Conservation (phyloP, 2,797 vertebrate genomes). For the Myiotriccus ornatus region DNA sequence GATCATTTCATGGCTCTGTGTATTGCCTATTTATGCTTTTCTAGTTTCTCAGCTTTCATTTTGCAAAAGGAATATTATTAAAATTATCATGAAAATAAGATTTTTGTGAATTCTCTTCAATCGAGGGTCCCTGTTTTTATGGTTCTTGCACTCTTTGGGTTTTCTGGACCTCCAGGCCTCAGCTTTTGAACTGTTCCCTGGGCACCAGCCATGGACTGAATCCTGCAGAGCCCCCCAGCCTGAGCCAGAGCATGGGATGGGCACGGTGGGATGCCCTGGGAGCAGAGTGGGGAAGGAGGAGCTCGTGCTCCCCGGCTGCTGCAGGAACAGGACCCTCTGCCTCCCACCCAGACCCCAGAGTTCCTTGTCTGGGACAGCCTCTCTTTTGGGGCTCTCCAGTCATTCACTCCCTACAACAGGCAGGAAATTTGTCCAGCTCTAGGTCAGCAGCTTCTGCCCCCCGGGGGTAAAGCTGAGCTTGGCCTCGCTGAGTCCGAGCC, state of each 20-base stretch:
- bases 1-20: slow-evolving; percentile 12
- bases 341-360: background rate
- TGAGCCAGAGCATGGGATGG: background rate
- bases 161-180: background rate
- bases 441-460: background rate
- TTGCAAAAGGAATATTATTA: slow-evolving; percentile 54
- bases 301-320: fast-evolving
- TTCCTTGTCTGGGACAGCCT: background rate
- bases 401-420: background rate
- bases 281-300: background rate
- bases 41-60: slow-evolving; percentile 39
- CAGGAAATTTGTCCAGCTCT: background rate
- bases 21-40: slow-evolving; percentile 45
- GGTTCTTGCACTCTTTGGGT: background rate
- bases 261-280: background rate
- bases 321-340: background rate
- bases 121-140: background rate
- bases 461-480: background rate
- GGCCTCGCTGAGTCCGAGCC: background rate
- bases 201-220: fast-evolving
- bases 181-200: background rate
- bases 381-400: background rate
- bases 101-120: slow-evolving; percentile 49
- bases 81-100: slow-evolving; percentile 45
- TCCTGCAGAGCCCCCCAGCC: background rate